Conservation (phyloP, 2,888 invertebrate genomes). For the Cataglyphis rosenhaueri region DNA sequence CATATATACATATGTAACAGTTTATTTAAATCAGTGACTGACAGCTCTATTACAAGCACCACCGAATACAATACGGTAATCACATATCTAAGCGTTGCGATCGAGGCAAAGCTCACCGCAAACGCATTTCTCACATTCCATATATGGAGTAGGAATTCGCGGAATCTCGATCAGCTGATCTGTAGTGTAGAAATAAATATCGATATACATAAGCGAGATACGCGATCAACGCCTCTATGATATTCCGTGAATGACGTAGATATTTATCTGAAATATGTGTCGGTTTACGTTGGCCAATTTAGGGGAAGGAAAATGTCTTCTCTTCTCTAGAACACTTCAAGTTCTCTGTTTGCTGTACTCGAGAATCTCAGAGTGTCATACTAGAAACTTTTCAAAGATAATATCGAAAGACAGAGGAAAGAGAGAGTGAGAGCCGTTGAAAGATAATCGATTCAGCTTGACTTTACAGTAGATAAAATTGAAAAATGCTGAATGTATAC, state of each 20-base stretch:
- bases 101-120: constrained; percentile 35
- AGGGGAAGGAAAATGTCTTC: background rate
- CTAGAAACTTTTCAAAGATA: constrained; percentile 21
- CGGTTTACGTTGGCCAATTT: constrained; percentile 27
- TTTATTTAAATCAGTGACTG: background rate
- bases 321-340: constrained; percentile 9
- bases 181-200: constrained; percentile 30
- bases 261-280: background rate
- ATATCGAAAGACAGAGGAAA: background rate
- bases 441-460: constrained; percentile 14
- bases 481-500: background rate
- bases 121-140: constrained; percentile 53
- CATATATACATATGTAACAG: background rate
- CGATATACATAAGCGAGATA: constrained; percentile 13
- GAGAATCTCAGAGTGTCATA: constrained; percentile 1
- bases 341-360: background rate
- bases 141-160: constrained; percentile 6
- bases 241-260: background rate
- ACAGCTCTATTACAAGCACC: constrained; percentile 39
- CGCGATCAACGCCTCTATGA: constrained; percentile 18
- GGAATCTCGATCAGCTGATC: constrained; percentile 38
- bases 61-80: constrained; percentile 20
- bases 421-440: background rate
- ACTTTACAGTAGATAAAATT: constrained; percentile 5
- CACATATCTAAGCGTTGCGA: constrained; percentile 32